A percentile compares a stretch with the other conserved stretches of the same genome.
Conservation (phyloP, 2,888 invertebrate genomes). For the Nomada ruficornis region DNA sequence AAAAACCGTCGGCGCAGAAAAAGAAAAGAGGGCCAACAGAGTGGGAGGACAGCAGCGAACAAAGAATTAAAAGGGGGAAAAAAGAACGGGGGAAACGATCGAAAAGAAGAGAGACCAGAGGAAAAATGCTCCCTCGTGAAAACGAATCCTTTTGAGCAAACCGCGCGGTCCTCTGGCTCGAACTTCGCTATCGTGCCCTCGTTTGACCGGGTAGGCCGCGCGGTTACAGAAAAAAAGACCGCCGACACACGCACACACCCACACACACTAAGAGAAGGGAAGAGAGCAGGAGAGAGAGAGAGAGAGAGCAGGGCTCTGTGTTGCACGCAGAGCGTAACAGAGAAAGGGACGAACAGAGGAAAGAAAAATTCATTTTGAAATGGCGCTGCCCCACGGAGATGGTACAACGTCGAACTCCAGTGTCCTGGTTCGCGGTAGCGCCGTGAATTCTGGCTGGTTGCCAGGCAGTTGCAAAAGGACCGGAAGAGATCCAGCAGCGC, state of each 20-base stretch:
- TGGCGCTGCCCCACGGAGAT: constrained; percentile 66
- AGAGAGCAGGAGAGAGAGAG: too few relatives aligned
- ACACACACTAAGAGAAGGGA: background rate
- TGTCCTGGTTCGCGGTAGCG: constrained; percentile 68
- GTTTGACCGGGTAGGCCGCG: constrained; percentile 59
- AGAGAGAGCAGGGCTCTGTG: too few relatives aligned
- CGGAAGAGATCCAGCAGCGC: constrained; percentile 61
- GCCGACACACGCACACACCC: background rate
- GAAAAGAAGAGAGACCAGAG: constrained; percentile 12
- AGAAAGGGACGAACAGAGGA: constrained; percentile 27
- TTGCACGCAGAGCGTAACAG: background rate
- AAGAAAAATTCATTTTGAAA: constrained; percentile 73
- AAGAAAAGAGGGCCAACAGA: background rate
- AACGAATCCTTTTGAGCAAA: constrained; percentile 58
- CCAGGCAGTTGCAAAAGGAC: constrained; percentile 72
- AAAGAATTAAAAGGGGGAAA: background rate
- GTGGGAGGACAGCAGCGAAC: background rate
- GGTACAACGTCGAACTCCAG: constrained; percentile 67
- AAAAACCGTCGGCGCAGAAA: too few relatives aligned
- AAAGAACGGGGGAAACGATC: background rate
- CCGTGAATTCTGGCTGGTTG: constrained; percentile 72
- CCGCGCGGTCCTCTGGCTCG: constrained; percentile 49
- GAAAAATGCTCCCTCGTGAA: constrained; percentile 37
- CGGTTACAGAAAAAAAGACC: constrained; percentile 43
- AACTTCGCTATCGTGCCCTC: constrained; percentile 58